Base-by-base conservation (phyloP, 2,113 vertebrate genomes). In the Illadopsis cleaveri region DNA sequence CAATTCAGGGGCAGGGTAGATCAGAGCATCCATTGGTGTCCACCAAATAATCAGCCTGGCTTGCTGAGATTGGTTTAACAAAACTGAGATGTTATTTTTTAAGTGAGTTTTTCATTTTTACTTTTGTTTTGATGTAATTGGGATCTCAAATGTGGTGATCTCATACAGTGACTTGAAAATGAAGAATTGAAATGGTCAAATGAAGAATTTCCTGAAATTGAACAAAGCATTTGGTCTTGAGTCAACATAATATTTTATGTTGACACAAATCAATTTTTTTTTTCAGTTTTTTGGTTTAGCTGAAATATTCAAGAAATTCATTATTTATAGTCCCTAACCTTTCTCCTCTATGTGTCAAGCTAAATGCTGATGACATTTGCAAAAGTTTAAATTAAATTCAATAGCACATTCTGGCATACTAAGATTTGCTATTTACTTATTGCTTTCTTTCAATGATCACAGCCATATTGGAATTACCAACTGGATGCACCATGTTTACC, bases 301-400 rank as follows among this genome's bases (percentile, higher is more conserved):
- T 83, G 11, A 85, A 87, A 33, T 61, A 60, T 3, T 8, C 1
- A 6, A 51, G 40, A 92, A 86, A 50, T 15, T 8, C 9, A 53
- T 64, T 69, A 37, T 77, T 82, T 51, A 35, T 44, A 58, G 12
- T 57, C 4, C 71, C 13, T 57, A 42, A 16, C 37, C n/a, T 89
- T 81, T 89, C 30, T 71, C 10, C 3, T 79, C 10, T 61, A 28
- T 18, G 69, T 85, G n/a, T 44, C 22, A 79, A 44, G 68, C 10
- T 60, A 56, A 64, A 85, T 45, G 23, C 13, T 47, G 28, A 75
- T 68, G 13, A 82, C 5, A 65, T 69, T 51, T 75, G 15, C 23
- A 68, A 56, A 71, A 89, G n/a, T 76, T 87, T 68, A 79, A 84
- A 58, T 79, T 17, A 93, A 75, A 68, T 76, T 82, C 27, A 60